Evolutionary conservation across 2,797 vertebrate species (phyloP).

Genomic region (Bradypus variegatus): DNA sequence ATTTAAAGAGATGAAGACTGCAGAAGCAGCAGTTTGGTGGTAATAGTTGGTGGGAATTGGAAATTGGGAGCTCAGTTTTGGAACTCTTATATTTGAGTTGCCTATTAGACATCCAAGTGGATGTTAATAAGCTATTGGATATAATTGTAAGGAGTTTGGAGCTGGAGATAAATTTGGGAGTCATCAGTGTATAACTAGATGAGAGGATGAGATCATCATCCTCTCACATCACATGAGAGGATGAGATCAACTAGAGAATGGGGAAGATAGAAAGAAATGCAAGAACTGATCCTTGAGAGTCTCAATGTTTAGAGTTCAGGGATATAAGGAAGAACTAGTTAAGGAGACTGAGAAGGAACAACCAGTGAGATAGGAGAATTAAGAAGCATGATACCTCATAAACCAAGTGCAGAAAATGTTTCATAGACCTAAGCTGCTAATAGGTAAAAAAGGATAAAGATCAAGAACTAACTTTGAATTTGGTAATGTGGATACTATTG

Average conservation of each 20-base stretch:
- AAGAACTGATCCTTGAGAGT: not conserved
- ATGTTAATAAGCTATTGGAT: not conserved
- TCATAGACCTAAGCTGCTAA: not conserved
- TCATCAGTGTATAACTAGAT: not conserved
- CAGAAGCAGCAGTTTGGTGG: not conserved
- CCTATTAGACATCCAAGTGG: not conserved
- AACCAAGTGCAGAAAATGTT: not conserved
- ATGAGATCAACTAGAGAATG: not conserved
- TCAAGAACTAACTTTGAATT: not conserved
- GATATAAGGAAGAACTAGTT: not conserved
- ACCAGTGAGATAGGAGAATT: not conserved
- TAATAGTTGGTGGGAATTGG: not conserved
- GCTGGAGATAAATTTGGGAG: not conserved
- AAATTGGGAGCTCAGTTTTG: not conserved
- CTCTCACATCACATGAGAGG: too few relatives aligned
- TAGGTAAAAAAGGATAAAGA: not conserved
- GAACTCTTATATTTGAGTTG: not conserved
- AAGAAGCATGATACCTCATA: not conserved
- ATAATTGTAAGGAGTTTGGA: not conserved
- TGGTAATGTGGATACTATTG: not conserved
- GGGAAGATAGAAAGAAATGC: not conserved
- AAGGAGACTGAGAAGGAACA: not conserved
- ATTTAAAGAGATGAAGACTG: not conserved
- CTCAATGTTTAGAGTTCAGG: not conserved
- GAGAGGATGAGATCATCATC: not conserved